A percentile compares a stretch with the other conserved stretches of the same genome.
Conservation (phyloP, 2,888 invertebrate species). For the Synanthedon myopaeformis region DNA sequence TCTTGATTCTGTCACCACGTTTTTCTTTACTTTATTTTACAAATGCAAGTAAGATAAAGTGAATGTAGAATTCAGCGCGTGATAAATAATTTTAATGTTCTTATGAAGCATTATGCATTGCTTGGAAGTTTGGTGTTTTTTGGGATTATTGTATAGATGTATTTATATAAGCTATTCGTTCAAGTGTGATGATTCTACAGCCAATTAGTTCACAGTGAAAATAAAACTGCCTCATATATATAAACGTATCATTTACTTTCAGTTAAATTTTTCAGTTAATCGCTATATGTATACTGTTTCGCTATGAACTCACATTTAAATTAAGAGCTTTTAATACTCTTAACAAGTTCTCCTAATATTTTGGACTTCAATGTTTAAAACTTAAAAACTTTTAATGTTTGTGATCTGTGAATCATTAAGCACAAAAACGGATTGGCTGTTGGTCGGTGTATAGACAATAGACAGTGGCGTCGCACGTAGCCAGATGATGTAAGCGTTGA, state of each 20-base stretch:
- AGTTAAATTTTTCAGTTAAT: too few relatives aligned
- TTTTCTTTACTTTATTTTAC: neutral
- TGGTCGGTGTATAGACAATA: slow-evolving; percentile 25
- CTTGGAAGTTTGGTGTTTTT: neutral
- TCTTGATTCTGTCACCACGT: neutral
- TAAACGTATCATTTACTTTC: too few relatives aligned
- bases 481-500: slow-evolving; percentile 55
- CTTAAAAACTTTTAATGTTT: neutral
- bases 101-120: neutral
- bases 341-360: too few relatives aligned
- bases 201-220: too few relatives aligned
- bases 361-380: neutral
- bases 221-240: too few relatives aligned
- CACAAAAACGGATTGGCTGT: neutral
- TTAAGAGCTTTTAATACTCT: too few relatives aligned
- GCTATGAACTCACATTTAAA: too few relatives aligned
- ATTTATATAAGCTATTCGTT: too few relatives aligned
- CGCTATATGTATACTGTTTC: too few relatives aligned
- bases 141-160: neutral
- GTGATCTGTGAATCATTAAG: neutral
- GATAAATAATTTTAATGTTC: neutral
- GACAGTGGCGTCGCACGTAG: slow-evolving; percentile 34
- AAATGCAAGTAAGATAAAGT: neutral
- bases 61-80: neutral
- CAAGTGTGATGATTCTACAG: too few relatives aligned